A percentile compares a stretch with the other conserved stretches of the same genome.
These are phyloP conservation scores for Pyrgilauda ruficollis DNA, from an alignment of 2,113 vertebrate species.

Conservation along the genomic window DNA sequence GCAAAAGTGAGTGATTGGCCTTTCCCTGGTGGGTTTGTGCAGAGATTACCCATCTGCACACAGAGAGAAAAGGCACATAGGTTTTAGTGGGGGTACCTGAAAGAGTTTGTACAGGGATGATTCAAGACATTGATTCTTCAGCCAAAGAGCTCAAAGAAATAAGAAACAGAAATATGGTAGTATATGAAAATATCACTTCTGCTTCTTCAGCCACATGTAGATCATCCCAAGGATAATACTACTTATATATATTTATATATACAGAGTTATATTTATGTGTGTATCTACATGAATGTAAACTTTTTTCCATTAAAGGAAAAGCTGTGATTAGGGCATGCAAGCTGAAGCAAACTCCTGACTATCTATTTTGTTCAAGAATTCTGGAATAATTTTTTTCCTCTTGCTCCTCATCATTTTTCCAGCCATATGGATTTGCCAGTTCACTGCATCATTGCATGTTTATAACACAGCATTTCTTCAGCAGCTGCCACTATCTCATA, in stretches of 20 bases:
- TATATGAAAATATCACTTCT: neutral
- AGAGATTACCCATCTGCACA: neutral
- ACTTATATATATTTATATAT: neutral
- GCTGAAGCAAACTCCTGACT: neutral
- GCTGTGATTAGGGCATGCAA: neutral
- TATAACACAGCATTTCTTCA: slow-evolving; percentile 62
- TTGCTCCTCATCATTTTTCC: neutral
- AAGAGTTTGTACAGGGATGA: neutral
- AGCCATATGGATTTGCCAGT: slow-evolving; percentile 72
- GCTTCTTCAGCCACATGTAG: neutral
- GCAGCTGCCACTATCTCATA: slow-evolving; percentile 72
- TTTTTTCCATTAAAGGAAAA: neutral
- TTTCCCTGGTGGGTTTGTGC: neutral
- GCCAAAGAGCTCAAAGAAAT: neutral
- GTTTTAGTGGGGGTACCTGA: neutral
- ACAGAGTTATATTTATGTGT: neutral
- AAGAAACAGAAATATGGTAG: neutral
- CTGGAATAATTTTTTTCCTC: neutral
- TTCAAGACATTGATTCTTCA: neutral
- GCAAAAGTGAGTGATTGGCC: neutral
- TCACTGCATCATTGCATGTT: slow-evolving; percentile 73
- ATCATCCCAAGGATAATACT: neutral
- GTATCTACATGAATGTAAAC: neutral
- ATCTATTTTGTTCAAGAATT: slow-evolving; percentile 4
- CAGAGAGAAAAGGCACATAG: neutral